Conservation (phyloP, 2,113 vertebrate species). For the Lasiurus cinereus region DNA sequence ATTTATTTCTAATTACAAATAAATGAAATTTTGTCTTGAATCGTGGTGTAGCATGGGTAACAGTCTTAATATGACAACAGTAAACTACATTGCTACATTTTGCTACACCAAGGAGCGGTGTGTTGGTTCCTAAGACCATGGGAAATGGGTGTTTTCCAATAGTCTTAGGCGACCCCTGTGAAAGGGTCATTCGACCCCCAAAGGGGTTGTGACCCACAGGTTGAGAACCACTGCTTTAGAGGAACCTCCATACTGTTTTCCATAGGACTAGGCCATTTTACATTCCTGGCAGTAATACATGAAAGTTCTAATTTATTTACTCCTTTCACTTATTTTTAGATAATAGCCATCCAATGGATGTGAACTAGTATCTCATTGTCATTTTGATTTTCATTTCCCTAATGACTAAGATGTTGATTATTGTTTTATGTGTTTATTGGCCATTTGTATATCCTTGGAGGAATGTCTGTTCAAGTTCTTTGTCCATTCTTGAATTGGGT, state of each 20-base stretch:
- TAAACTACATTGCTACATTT: no score
- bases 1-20: no score
- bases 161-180: no score
- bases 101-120: no score
- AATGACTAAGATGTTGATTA: neutral
- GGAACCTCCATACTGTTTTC: neutral
- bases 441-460: neutral
- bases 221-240: neutral
- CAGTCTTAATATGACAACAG: no score
- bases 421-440: neutral
- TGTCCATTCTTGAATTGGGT: neutral
- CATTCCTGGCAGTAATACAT: neutral
- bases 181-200: no score
- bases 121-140: no score
- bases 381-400: constrained; percentile 38
- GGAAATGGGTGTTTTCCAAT: no score
- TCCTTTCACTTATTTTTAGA: neutral
- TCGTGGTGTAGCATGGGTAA: no score
- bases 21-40: no score
- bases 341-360: neutral
- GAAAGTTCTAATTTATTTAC: neutral
- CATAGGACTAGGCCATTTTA: neutral
- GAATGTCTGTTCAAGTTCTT: neutral
- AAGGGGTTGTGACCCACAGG: no score
- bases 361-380: neutral